phyloP scores from a whole-genome alignment of 2,113 vertebrate genomes.

The Callospermophilus lateralis region DNA sequence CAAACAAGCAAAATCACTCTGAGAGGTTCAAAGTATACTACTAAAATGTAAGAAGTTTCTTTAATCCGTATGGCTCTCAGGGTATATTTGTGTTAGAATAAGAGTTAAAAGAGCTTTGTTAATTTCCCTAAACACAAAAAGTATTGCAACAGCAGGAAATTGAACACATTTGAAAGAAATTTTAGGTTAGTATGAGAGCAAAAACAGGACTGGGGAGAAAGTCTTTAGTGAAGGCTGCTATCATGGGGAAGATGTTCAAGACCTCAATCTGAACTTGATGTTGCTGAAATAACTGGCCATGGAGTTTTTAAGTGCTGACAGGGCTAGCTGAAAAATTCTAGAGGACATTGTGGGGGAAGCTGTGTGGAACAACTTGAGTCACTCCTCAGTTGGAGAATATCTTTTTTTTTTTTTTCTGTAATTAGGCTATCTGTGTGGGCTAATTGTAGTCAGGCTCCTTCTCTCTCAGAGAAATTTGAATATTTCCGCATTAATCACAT shows the following conservation, averaged over 20 bases:
- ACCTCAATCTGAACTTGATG: neutral
- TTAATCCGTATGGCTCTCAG: neutral
- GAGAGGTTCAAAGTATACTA: neutral
- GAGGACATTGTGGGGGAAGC: neutral
- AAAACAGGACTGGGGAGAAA: neutral
- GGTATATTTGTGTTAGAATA: neutral
- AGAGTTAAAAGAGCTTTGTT: neutral
- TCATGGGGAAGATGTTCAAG: neutral
- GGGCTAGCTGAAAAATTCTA: neutral
- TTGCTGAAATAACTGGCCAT: neutral
- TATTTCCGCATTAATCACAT: neutral
- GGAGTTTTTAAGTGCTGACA: neutral
- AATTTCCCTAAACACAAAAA: neutral
- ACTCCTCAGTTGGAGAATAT: neutral
- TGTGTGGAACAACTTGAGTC: neutral
- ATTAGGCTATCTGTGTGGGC: neutral
- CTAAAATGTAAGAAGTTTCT: neutral
- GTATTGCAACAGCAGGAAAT: neutral
- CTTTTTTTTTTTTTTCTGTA: neutral
- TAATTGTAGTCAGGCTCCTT: neutral
- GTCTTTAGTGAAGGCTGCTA: neutral
- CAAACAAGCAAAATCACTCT: constrained; percentile 6
- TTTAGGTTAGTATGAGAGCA: neutral
- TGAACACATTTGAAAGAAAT: neutral
- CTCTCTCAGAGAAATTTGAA: neutral